Evolutionary conservation across 2,797 vertebrate species (phyloP), one percentile per base, ranked within the genome.

Genomic region (Mareca strepera): DNA sequence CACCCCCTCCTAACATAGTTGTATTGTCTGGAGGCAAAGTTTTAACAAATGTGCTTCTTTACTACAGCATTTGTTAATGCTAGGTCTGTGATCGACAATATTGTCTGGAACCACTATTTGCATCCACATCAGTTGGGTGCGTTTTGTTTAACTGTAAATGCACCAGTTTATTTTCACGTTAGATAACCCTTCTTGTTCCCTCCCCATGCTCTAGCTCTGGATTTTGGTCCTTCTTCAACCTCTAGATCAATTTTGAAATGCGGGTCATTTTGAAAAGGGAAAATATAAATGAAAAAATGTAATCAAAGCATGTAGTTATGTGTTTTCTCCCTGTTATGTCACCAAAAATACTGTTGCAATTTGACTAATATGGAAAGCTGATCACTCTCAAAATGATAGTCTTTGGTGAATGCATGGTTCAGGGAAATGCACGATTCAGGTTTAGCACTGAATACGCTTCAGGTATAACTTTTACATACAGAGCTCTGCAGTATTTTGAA

Each of bases 1-100:
- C n/a, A 12, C 8, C 3, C 10, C 0, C 16, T n/a, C 22, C 18
- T n/a, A 7, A 35, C 13, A 31, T 8, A 25, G 7, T 50, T 35
- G 20, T 35, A 21, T 52, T 41, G 17, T 64, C 31, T 59, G 64
- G n/a, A 52, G 7, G 18, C 23, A 43, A 72, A 37, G 7, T 33
- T 17, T 46, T 53, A 52, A 31, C 17, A 41, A 39, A 29, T 21
- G 28, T n/a, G 6, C 41, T 18, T 63, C 48, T 29, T 53, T 77
- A 22, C 7, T 79, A 62, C 41, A 50, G 25, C 8, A 11, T 56
- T 43, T 68, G 13, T 58, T 72, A 41, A 60, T 59, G 15, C 31
- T 50, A 50, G 48, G 37, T 21, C 12, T 70, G 37, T 59, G 29
- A 17, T 35, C 21, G 46, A 8, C n/a, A 35, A 0, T 52, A 28